phyloP scores from a whole-genome alignment of 2,113 vertebrate species.

The Ageneiosus marmoratus region DNA sequence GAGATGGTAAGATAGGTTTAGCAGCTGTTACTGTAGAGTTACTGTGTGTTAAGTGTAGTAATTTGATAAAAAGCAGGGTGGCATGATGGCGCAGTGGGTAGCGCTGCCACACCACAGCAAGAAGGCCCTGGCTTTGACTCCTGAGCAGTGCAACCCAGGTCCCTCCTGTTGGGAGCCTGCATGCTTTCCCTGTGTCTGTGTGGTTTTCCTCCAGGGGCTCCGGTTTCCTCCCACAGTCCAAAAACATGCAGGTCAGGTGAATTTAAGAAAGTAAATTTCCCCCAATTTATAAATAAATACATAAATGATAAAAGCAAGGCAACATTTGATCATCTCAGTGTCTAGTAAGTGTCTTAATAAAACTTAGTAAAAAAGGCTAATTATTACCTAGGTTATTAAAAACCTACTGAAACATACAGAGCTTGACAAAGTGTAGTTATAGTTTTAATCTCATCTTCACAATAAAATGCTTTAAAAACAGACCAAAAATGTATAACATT shows the following conservation, averaged over 20 bases:
- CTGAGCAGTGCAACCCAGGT: too few relatives aligned
- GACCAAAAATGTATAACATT: not conserved
- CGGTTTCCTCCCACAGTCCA: too few relatives aligned
- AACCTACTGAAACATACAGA: not conserved
- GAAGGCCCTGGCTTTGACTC: too few relatives aligned
- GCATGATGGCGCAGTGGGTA: too few relatives aligned
- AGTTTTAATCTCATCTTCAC: not conserved
- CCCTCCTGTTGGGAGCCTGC: too few relatives aligned
- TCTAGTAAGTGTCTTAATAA: not conserved
- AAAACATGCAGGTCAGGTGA: too few relatives aligned
- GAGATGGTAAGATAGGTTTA: slow-evolving; percentile 25
- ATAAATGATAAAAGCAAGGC: not conserved
- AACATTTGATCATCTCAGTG: slow-evolving; percentile 6
- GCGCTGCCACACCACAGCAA: too few relatives aligned
- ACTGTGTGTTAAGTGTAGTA: slow-evolving; percentile 3
- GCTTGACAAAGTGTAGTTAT: not conserved
- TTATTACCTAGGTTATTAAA: not conserved
- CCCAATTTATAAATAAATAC: too few relatives aligned
- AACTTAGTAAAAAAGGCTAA: slow-evolving; percentile 8
- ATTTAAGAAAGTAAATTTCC: too few relatives aligned
- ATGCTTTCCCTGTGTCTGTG: too few relatives aligned
- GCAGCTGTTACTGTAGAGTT: slow-evolving; percentile 29
- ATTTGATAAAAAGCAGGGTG: not conserved
- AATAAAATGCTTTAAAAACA: not conserved
- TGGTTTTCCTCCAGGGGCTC: too few relatives aligned